Percentiles rank a stretch among this genome's conserved stretches.
Evolutionary conservation across 2,797 vertebrate genomes (phyloP).

Genomic region (Sebastolobus alascanus): DNA sequence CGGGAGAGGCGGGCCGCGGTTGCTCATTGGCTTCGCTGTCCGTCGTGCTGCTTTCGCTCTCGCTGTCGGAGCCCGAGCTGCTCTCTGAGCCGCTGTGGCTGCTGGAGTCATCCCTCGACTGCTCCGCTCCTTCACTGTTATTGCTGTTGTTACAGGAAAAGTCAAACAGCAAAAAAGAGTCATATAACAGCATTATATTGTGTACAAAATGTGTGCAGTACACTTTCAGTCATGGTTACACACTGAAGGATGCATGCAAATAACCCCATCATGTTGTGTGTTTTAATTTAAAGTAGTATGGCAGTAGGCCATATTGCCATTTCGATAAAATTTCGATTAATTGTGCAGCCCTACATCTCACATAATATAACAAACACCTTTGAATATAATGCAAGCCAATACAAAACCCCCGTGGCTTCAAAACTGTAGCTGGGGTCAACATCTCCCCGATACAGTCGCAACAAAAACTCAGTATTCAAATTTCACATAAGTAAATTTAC

Average conservation of each 20-base stretch:
- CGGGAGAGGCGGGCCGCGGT: conserved; percentile 91
- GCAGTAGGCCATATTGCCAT: too few species aligned
- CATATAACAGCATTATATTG: background rate
- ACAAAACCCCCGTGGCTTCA: background rate
- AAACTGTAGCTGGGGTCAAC: background rate
- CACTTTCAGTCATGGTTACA: background rate
- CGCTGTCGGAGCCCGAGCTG: conserved; percentile 98
- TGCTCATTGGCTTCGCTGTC: conserved; percentile 98
- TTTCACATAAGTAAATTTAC: background rate
- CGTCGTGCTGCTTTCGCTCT: conserved; percentile 98
- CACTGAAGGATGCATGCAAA: background rate
- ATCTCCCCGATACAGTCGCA: background rate
- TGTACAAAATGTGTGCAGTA: background rate
- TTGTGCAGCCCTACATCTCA: background rate
- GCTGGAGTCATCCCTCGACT: conserved; percentile 95
- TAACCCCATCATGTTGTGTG: background rate
- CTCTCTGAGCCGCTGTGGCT: conserved; percentile 98
- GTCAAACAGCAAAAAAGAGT: background rate
- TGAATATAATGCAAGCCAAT: background rate
- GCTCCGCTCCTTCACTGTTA: conserved; percentile 95
- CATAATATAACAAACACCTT: background rate
- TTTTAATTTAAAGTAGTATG: background rate
- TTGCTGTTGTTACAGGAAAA: conserved; percentile 79
- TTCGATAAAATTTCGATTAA: too few species aligned
- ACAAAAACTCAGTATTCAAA: background rate